Evolutionary conservation across 2,797 vertebrate species (phyloP).

Genomic region (Anniella stebbinsi): DNA sequence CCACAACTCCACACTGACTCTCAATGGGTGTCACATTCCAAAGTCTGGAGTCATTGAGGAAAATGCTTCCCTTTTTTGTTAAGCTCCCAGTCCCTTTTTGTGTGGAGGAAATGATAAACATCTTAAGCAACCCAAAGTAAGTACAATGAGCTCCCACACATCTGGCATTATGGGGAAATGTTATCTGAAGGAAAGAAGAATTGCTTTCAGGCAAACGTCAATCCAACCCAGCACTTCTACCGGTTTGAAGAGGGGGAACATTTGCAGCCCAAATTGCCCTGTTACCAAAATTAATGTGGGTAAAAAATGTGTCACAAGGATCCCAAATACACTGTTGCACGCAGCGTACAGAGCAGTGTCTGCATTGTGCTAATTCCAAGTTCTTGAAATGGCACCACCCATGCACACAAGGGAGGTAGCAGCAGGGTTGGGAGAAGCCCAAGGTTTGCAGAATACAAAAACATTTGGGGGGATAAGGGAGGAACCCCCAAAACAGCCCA

Average conservation of each 20-base stretch:
- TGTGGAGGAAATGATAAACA: background rate
- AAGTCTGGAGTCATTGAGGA: background rate
- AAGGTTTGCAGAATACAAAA: background rate
- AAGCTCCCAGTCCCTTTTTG: background rate
- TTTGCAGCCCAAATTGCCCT: background rate
- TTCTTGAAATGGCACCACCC: background rate
- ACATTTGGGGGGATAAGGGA: background rate
- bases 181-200: background rate
- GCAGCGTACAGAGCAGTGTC: background rate
- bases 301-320: background rate
- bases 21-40: background rate
- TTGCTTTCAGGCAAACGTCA: background rate
- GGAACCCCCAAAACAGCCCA: background rate
- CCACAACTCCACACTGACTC: too few relatives aligned
- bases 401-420: background rate
- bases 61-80: background rate
- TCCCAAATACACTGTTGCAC: background rate
- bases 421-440: background rate
- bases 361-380: background rate
- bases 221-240: background rate
- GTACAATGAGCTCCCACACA: background rate
- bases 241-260: background rate
- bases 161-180: background rate
- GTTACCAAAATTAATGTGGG: background rate
- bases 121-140: background rate